Evolutionary conservation across 53 echinoderm and acorn worm species (phyloP).

Genomic region (Temnopleurus reevesii): DNA sequence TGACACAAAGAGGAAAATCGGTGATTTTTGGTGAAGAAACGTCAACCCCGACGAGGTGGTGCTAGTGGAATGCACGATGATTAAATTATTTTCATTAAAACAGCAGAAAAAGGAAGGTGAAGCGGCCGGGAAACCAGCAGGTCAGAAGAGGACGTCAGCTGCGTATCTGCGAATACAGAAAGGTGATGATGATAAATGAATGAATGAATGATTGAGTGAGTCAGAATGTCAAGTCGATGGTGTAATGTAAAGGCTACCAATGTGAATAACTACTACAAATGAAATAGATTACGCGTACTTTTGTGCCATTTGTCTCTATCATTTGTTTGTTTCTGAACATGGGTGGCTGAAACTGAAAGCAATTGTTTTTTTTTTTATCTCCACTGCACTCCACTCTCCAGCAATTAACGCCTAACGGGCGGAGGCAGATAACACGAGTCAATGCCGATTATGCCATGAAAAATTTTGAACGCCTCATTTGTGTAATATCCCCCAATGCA

Average conservation of each 20-base stretch:
- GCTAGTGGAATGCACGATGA: conserved; percentile 70
- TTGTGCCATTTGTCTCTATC: too few relatives aligned
- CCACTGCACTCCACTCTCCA: too few relatives aligned
- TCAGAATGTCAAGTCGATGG: not conserved
- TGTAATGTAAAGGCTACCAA: not conserved
- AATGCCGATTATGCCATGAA: too few relatives aligned
- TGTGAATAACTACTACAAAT: not conserved
- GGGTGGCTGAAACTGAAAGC: too few relatives aligned
- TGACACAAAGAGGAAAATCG: not conserved
- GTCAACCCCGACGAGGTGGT: not conserved
- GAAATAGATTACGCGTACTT: too few relatives aligned
- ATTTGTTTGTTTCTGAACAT: too few relatives aligned
- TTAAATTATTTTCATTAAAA: conserved; percentile 91
- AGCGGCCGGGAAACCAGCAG: conserved; percentile 67
- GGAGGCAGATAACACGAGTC: too few relatives aligned
- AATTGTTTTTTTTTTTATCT: too few relatives aligned
- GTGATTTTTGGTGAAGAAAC: not conserved
- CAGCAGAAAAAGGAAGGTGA: conserved; percentile 94
- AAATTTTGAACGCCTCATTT: too few relatives aligned
- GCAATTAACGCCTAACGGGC: too few relatives aligned
- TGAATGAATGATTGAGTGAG: not conserved
- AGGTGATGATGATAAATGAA: conserved; percentile 66
- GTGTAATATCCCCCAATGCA: too few relatives aligned
- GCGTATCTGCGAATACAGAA: conserved; percentile 91
- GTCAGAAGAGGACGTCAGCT: conserved; percentile 82